Conservation (phyloP, 2,113 vertebrate species). For the Willisornis vidua region DNA sequence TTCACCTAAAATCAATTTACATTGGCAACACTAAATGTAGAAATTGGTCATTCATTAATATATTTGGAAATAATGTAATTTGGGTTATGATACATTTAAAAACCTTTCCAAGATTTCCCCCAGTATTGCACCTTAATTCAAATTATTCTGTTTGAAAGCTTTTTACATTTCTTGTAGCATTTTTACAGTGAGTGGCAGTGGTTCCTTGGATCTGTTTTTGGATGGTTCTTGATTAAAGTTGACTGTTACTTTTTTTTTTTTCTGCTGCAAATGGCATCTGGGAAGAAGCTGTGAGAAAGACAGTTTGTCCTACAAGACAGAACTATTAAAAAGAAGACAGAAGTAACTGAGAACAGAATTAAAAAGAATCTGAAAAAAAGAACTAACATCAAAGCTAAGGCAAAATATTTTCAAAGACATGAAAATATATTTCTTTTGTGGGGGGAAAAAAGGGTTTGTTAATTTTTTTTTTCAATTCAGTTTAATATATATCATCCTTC, state of each 20-base stretch:
- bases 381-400: not conserved
- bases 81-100: not conserved
- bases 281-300: not conserved
- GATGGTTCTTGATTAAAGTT: not conserved
- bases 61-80: not conserved
- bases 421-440: not conserved
- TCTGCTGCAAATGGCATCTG: not conserved
- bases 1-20: not conserved
- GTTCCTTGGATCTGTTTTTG: not conserved
- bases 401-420: not conserved
- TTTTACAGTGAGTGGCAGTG: not conserved
- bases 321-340: not conserved
- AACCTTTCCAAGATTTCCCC: not conserved
- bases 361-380: not conserved
- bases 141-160: not conserved
- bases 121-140: not conserved
- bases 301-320: not conserved
- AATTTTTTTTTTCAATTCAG: not conserved
- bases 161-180: not conserved
- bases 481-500: not conserved
- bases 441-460: rapidly evolving
- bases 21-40: not conserved
- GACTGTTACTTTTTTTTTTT: not conserved
- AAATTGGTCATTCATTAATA: not conserved
- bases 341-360: not conserved